Conservation (phyloP, 2,797 vertebrate genomes). For the Phalloptychus januarius region DNA sequence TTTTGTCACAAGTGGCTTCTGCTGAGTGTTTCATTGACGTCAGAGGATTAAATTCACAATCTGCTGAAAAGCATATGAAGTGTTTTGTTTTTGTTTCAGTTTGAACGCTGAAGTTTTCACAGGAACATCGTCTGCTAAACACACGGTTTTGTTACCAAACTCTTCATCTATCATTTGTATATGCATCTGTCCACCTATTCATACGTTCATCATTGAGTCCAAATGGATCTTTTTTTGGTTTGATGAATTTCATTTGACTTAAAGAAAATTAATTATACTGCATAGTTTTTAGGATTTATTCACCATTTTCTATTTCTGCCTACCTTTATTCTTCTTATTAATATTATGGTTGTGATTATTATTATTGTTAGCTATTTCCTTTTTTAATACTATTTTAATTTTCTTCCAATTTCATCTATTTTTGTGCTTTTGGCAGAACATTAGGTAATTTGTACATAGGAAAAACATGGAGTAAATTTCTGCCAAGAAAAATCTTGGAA, state of each 20-base stretch:
- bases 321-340: background rate
- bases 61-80: conserved; percentile 22
- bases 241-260: background rate
- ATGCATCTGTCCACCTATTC: background rate
- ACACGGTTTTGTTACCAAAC: background rate
- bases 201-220: background rate
- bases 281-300: background rate
- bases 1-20: conserved; percentile 45
- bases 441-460: too few species aligned
- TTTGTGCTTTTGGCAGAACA: too few species aligned
- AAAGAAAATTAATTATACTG: background rate
- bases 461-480: too few species aligned
- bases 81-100: conserved; percentile 1
- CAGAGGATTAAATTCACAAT: conserved; percentile 6
- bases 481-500: too few species aligned
- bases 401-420: too few species aligned
- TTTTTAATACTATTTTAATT: background rate
- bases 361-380: background rate
- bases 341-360: background rate
- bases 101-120: background rate
- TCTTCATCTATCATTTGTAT: background rate
- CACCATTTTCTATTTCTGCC: background rate
- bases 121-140: background rate
- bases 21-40: conserved; percentile 32
- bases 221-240: background rate